Percentiles rank a stretch among this genome's conserved stretches.
Conservation (phyloP, 2,113 vertebrate genomes). For the Crotalus tigris region DNA sequence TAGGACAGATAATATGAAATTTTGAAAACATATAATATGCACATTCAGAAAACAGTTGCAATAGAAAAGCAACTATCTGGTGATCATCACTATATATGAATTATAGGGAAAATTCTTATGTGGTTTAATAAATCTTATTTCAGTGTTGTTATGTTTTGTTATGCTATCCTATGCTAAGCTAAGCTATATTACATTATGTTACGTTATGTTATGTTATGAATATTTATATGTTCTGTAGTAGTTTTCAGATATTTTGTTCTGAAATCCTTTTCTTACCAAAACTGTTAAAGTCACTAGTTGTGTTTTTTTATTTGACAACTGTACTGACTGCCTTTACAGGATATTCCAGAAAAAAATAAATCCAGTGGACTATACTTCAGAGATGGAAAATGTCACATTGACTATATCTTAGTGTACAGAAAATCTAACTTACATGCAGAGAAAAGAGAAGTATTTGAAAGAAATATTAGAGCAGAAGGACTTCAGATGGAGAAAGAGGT, state of each 20-base stretch:
- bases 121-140: neutral
- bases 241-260: constrained; percentile 1
- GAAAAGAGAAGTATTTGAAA: constrained; percentile 91
- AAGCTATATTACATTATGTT: too few relatives aligned
- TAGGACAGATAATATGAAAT: neutral
- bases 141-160: neutral
- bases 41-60: neutral
- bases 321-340: constrained; percentile 66
- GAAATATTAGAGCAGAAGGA: constrained; percentile 91
- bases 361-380: constrained; percentile 84
- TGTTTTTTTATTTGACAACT: neutral
- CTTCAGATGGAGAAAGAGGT: constrained; percentile 93
- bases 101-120: neutral
- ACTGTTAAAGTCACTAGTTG: neutral
- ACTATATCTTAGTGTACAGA: constrained; percentile 91
- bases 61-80: neutral
- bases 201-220: neutral
- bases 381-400: constrained; percentile 86
- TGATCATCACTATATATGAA: neutral
- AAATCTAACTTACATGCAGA: constrained; percentile 85
- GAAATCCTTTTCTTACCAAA: neutral
- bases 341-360: constrained; percentile 73
- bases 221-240: constrained; percentile 1
- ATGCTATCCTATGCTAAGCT: neutral
- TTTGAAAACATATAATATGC: neutral